Evolutionary conservation across 2,888 invertebrate genomes (phyloP).

Genomic region (Pterostichus madidus): DNA sequence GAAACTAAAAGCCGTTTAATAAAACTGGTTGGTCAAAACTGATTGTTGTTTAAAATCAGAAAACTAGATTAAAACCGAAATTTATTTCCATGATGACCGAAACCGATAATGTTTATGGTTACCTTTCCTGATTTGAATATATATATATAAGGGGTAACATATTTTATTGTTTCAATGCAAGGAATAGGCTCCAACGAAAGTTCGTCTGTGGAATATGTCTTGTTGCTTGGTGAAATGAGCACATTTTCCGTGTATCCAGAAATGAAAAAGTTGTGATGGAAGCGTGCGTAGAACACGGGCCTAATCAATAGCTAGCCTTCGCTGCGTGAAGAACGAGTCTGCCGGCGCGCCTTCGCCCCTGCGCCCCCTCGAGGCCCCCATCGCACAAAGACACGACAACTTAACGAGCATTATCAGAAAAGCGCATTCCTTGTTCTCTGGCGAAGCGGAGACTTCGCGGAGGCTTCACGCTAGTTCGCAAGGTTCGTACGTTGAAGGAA

Average conservation of each 20-base stretch:
- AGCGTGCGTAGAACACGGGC: conserved; percentile 53
- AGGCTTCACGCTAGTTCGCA: neutral
- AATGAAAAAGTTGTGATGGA: conserved; percentile 56
- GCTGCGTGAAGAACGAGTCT: conserved; percentile 47
- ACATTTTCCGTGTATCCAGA: conserved; percentile 3
- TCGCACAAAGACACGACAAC: conserved; percentile 62
- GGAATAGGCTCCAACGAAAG: too few relatives aligned
- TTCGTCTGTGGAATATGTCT: too few relatives aligned
- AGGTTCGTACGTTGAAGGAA: neutral
- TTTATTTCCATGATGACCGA: too few relatives aligned
- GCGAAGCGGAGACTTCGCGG: neutral
- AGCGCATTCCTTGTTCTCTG: conserved; percentile 60
- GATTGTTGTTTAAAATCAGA: too few relatives aligned
- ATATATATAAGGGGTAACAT: too few relatives aligned
- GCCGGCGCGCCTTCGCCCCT: neutral
- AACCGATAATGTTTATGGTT: too few relatives aligned
- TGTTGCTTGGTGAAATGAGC: too few relatives aligned
- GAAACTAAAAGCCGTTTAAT: too few relatives aligned
- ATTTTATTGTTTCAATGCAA: too few relatives aligned
- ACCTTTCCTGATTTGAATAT: too few relatives aligned
- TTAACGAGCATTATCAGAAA: conserved; percentile 63
- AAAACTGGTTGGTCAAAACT: too few relatives aligned
- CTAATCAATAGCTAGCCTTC: conserved; percentile 53
- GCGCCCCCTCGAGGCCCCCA: neutral
- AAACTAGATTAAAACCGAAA: too few relatives aligned